A percentile compares a stretch with the other conserved stretches of the same genome.
Evolutionary conservation across 2,888 invertebrate species (phyloP).

Genomic region (Ectropis crepuscularia): DNA sequence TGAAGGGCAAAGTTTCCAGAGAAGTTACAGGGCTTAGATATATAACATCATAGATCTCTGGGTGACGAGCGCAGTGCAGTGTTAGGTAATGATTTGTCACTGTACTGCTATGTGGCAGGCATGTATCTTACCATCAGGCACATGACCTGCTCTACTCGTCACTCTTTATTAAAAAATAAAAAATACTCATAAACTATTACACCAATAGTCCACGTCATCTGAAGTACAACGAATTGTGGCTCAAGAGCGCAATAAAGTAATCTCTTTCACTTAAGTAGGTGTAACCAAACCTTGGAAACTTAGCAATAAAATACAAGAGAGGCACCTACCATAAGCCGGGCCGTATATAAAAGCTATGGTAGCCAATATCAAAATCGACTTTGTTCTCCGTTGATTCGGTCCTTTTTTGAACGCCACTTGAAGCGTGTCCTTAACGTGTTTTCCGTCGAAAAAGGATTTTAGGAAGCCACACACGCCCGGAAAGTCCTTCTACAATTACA

Average conservation of each 20-base stretch:
- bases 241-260: constrained; percentile 16
- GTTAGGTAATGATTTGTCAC: too few species aligned
- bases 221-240: background rate
- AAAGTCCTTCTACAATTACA: constrained; percentile 61
- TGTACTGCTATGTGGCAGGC: too few species aligned
- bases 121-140: too few species aligned
- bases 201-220: too few species aligned
- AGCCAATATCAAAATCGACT: constrained; percentile 69
- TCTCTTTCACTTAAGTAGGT: constrained; percentile 19
- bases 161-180: too few species aligned
- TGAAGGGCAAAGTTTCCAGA: too few species aligned
- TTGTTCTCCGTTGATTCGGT: constrained; percentile 66
- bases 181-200: too few species aligned
- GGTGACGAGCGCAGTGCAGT: too few species aligned
- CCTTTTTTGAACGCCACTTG: constrained; percentile 80
- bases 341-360: constrained; percentile 73
- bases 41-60: too few species aligned
- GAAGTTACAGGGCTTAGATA: too few species aligned
- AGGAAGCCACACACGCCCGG: constrained; percentile 56
- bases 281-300: constrained; percentile 34
- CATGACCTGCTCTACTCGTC: too few species aligned
- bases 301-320: constrained; percentile 49
- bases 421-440: constrained; percentile 79
- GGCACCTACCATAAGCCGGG: constrained; percentile 68
- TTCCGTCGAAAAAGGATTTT: constrained; percentile 79